phyloP scores from a whole-genome alignment of 2,113 vertebrate species.

The Syngnathoides biaculeatus region DNA sequence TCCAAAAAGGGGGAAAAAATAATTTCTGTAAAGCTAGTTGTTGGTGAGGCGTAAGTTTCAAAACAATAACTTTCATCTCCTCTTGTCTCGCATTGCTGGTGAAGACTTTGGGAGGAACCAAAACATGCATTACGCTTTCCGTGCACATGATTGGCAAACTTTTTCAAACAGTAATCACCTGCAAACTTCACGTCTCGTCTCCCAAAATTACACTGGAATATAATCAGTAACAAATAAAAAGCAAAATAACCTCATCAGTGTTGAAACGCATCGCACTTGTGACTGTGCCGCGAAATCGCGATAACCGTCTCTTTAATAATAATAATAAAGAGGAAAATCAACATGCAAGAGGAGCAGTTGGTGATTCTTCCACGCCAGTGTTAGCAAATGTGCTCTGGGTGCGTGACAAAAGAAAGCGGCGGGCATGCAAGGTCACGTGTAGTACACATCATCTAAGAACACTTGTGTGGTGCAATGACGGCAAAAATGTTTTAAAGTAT shows the following conservation, averaged over 20 bases:
- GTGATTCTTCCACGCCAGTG: constrained; percentile 21
- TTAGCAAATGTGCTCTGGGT: constrained; percentile 33
- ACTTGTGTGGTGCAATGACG: constrained; percentile 70
- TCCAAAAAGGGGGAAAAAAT: constrained; percentile 24
- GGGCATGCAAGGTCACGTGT: constrained; percentile 57
- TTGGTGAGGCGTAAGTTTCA: constrained; percentile 42
- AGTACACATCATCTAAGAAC: constrained; percentile 70
- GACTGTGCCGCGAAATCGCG: constrained; percentile 38
- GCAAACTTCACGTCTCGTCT: constrained; percentile 62
- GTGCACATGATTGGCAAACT: constrained; percentile 65
- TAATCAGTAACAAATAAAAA: constrained; percentile 26
- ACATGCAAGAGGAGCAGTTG: constrained; percentile 26
- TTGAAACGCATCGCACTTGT: constrained; percentile 41
- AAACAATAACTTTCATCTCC: constrained; percentile 54
- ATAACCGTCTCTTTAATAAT: constrained; percentile 27
- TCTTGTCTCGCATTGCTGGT: constrained; percentile 74
- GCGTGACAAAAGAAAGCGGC: constrained; percentile 40
- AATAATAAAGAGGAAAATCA: constrained; percentile 23
- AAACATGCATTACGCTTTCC: constrained; percentile 67
- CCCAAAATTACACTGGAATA: constrained; percentile 45
- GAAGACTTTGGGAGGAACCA: constrained; percentile 70
- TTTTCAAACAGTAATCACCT: constrained; percentile 62
- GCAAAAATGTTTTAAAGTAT: constrained; percentile 65
- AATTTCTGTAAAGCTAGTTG: constrained; percentile 34
- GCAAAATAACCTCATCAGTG: constrained; percentile 35